Conservation (phyloP, 2,888 invertebrate genomes). For the Nephrotoma flavescens region DNA sequence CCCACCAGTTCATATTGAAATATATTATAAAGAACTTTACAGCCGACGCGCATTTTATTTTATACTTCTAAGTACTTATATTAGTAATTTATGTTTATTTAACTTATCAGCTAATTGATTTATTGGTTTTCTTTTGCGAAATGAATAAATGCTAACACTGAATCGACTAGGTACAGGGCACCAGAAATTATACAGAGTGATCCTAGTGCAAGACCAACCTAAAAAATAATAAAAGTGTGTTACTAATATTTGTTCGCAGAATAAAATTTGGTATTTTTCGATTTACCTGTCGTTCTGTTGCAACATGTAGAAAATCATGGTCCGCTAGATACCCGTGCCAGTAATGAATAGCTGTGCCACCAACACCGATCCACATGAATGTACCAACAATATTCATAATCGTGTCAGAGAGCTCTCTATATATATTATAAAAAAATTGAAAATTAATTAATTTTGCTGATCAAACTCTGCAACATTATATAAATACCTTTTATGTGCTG, state of each 20-base stretch:
- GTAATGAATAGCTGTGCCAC: slow-evolving; percentile 75
- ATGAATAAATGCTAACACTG: slow-evolving; percentile 59
- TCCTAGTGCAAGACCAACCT: slow-evolving; percentile 69
- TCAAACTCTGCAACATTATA: not conserved
- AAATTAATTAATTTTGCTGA: not conserved
- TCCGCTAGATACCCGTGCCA: slow-evolving; percentile 78
- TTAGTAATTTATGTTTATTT: not conserved
- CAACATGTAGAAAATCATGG: slow-evolving; percentile 56
- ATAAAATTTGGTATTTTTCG: not conserved
- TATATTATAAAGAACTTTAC: not conserved
- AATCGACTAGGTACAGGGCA: slow-evolving; percentile 65
- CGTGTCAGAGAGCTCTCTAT: slow-evolving; percentile 60
- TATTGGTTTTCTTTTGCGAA: slow-evolving; percentile 41
- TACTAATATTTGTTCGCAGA: not conserved
- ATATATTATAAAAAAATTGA: not conserved
- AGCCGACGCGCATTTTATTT: not conserved
- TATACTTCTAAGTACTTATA: not conserved
- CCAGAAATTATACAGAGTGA: slow-evolving; percentile 66
- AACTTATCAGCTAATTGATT: not conserved
- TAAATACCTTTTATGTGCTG: slow-evolving; percentile 57
- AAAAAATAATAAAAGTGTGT: not conserved
- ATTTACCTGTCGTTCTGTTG: slow-evolving; percentile 50
- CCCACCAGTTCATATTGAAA: not conserved
- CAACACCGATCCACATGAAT: slow-evolving; percentile 72
- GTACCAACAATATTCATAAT: slow-evolving; percentile 79